Base-by-base conservation (phyloP, 2,797 vertebrate genomes). In the Mormyrops attenuatus region DNA sequence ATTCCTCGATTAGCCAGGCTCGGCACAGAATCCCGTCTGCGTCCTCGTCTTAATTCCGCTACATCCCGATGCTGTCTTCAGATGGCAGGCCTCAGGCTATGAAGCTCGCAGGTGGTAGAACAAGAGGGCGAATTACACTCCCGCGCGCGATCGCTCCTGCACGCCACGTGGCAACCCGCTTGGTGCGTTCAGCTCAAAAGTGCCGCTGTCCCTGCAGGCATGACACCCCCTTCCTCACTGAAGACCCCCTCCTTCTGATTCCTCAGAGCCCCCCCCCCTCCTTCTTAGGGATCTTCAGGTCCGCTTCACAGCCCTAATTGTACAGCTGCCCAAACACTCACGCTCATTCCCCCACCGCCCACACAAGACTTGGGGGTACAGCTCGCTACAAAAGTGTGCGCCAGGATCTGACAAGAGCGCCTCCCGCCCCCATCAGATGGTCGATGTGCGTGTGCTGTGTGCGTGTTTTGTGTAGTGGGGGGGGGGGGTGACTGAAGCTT, bases 11-110 rank as follows among this genome's bases (percentile, higher is more conserved):
- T 90, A 91, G 87, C 63, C 44, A 53, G 89, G 77, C 50, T 73
- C 41, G 87, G 38, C 11, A 0, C 55, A 57, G 85, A 89, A 88
- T 88, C 85, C 88, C 55, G 57, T 66, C 85, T 69, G 77, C 85
- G 60, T 34, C 88, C 88, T 89, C 88, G 84, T 91, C 90, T 93
- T 91, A 92, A 92, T 89, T 89, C 90, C 84, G 77, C 84, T 73
- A 82, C 84, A 88, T 89, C 87, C 49, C 30, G 44, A 11, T 34
- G 8, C 53, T 26, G 84, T 88, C 88, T 86, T 90, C 88, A 55
- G 82, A 89, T 63, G 52, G 38, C 55, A 30, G 88, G 89, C 90
- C 90, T 49, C 60, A n/a, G 91, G 90, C 57, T 90, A 87, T 8
- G 26, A 55, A 89, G 88, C 82, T 88, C 53, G 90, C 44, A 89